A percentile compares a stretch with the other conserved stretches of the same genome.
Evolutionary conservation across 2,888 invertebrate species (phyloP).

Genomic region (Lasiommata megera): DNA sequence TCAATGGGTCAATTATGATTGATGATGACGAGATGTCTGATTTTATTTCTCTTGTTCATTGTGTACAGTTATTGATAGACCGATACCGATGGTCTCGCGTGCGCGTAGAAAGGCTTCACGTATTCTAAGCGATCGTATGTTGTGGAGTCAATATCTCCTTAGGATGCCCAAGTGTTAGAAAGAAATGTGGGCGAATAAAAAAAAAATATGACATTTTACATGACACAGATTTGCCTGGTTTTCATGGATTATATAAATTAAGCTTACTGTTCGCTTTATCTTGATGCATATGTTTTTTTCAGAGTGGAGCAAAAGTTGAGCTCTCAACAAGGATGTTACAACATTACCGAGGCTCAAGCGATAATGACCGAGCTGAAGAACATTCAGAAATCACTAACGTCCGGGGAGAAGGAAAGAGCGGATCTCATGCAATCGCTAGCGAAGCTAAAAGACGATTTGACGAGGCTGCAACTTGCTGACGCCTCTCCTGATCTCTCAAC

Average conservation of each 20-base stretch:
- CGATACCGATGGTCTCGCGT: slow-evolving; percentile 7
- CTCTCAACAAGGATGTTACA: slow-evolving; percentile 92
- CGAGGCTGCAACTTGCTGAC: slow-evolving; percentile 91
- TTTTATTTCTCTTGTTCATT: slow-evolving; percentile 31
- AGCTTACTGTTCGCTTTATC: no score
- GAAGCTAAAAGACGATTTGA: slow-evolving; percentile 95
- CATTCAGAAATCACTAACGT: slow-evolving; percentile 94
- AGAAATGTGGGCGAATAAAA: no score
- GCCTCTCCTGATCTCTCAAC: slow-evolving; percentile 91
- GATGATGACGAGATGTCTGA: slow-evolving; percentile 31
- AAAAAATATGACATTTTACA: no score
- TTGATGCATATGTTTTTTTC: slow-evolving; percentile 50
- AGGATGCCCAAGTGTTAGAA: no score
- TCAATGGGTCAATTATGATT: slow-evolving; percentile 32
- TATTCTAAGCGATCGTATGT: no score
- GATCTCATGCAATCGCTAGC: slow-evolving; percentile 97
- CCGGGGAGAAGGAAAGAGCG: slow-evolving; percentile 96
- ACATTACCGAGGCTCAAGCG: slow-evolving; percentile 96
- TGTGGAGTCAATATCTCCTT: no score
- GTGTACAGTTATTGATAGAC: slow-evolving; percentile 29
- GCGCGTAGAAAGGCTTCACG: slow-evolving; percentile 2
- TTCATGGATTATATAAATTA: no score
- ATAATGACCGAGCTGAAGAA: slow-evolving; percentile 96
- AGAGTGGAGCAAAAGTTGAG: slow-evolving; percentile 95
- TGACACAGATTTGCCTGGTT: no score